These are phyloP conservation scores for Contarinia nasturtii DNA, from an alignment of 1,140 invertebrate species.

Conservation along the genomic window DNA sequence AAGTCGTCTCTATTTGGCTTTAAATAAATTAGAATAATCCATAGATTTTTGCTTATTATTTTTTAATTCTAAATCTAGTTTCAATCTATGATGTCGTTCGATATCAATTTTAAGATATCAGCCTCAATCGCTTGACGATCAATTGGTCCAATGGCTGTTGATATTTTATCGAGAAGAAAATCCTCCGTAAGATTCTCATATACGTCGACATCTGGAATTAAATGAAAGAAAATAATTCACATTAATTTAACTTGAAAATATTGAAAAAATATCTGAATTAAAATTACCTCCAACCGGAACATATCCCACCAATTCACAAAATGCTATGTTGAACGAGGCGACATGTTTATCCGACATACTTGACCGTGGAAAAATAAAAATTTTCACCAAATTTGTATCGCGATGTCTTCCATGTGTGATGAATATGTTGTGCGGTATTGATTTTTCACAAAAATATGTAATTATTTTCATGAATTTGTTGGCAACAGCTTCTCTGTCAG, in stretches of 20 bases:
- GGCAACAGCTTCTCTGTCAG: constrained; percentile 6
- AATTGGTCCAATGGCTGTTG: too few relatives aligned
- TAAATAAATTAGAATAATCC: too few relatives aligned
- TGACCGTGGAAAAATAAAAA: constrained; percentile 16
- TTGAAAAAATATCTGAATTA: neutral
- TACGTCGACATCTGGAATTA: constrained; percentile 7
- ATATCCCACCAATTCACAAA: constrained; percentile 19
- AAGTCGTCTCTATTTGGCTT: too few relatives aligned
- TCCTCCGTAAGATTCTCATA: constrained; percentile 10
- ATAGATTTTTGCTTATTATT: too few relatives aligned
- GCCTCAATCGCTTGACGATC: too few relatives aligned
- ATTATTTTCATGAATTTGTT: constrained; percentile 9
- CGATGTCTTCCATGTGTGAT: constrained; percentile 10
- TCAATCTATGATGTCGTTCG: too few relatives aligned
- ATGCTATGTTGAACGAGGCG: constrained; percentile 15
- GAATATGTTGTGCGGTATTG: constrained; percentile 20
- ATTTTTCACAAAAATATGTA: constrained; percentile 14
- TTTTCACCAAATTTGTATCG: constrained; percentile 6
- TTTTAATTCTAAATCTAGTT: too few relatives aligned
- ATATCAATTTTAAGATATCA: too few relatives aligned
- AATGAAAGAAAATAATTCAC: neutral
- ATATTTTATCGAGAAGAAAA: constrained; percentile 10
- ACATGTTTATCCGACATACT: constrained; percentile 13
- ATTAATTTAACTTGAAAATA: constrained; percentile 5
- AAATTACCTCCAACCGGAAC: constrained; percentile 14